These are phyloP conservation scores for Yasuhikotakia modesta DNA, from an alignment of 2,797 vertebrate genomes.

Conservation along the genomic window DNA sequence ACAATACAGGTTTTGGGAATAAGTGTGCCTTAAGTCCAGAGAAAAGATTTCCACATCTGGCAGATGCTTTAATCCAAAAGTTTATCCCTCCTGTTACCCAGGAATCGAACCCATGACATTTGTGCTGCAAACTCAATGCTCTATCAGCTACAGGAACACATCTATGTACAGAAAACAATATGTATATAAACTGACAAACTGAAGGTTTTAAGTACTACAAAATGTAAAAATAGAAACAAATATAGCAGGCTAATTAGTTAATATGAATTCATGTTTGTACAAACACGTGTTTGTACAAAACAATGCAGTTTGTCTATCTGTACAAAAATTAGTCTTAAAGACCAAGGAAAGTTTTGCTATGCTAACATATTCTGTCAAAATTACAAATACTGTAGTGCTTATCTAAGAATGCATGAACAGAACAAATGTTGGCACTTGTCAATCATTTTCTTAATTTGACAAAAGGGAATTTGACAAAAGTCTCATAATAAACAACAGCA, in stretches of 20 bases:
- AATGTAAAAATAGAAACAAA: background rate
- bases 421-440: conserved; percentile 38
- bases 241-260: background rate
- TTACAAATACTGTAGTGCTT: conserved; percentile 27
- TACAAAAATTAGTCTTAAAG: conserved; percentile 9
- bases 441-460: conserved; percentile 15
- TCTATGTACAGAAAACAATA: background rate
- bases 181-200: background rate
- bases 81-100: too few relatives aligned
- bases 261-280: background rate
- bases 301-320: background rate
- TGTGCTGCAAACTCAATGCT: too few relatives aligned
- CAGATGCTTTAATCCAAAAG: too few relatives aligned
- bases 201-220: background rate
- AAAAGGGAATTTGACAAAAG: conserved; percentile 10
- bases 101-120: too few relatives aligned
- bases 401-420: conserved; percentile 7
- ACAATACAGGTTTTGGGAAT: conserved; percentile 10
- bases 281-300: too few relatives aligned
- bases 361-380: conserved; percentile 17
- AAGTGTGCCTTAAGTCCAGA: background rate
- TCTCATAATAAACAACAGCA: conserved; percentile 13
- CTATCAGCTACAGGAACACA: background rate
- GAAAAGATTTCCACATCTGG: background rate
- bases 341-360: conserved; percentile 7